phyloP scores from a whole-genome alignment of 37 sponge, comb jelly and placozoan genomes.

The Axinella damicornis region DNA sequence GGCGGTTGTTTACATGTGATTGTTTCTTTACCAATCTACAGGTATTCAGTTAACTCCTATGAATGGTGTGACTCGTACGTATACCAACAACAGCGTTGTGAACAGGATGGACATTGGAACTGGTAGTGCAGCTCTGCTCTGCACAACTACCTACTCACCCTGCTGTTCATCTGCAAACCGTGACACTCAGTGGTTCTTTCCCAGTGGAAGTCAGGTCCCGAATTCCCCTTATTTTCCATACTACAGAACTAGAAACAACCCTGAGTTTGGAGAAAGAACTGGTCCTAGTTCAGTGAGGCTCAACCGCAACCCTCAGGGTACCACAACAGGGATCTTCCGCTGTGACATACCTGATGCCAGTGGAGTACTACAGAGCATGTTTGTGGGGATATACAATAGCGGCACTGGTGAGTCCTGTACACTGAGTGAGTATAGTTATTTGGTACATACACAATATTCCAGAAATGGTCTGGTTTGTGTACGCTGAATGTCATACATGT shows the following conservation, averaged over 20 bases:
- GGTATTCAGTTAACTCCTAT: too few relatives aligned
- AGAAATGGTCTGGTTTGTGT: too few relatives aligned
- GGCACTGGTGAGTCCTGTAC: neutral
- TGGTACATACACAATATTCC: too few relatives aligned
- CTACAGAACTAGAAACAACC: too few relatives aligned
- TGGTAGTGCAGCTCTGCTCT: conserved; percentile 11
- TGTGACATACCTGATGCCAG: conserved; percentile 16
- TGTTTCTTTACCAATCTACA: too few relatives aligned
- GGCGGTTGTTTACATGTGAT: too few relatives aligned
- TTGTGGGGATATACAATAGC: conserved; percentile 25
- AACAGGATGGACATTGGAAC: conserved; percentile 12
- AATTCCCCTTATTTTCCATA: too few relatives aligned
- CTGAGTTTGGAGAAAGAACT: neutral
- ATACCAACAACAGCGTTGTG: conserved; percentile 31
- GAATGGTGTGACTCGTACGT: too few relatives aligned
- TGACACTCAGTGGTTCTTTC: conserved; percentile 4
- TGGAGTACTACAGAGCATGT: neutral
- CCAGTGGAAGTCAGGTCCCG: neutral
- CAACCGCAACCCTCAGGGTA: neutral
- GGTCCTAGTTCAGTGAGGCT: too few relatives aligned
- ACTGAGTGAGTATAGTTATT: too few relatives aligned
- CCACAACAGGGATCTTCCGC: conserved; percentile 16
- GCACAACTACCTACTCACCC: neutral
- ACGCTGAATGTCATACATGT: too few relatives aligned
- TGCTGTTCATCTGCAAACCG: conserved; percentile 11